A percentile compares a stretch with the other conserved stretches of the same genome.
phyloP scores from a whole-genome alignment of 1,140 invertebrate genomes.

The Aleiodes sp. region DNA sequence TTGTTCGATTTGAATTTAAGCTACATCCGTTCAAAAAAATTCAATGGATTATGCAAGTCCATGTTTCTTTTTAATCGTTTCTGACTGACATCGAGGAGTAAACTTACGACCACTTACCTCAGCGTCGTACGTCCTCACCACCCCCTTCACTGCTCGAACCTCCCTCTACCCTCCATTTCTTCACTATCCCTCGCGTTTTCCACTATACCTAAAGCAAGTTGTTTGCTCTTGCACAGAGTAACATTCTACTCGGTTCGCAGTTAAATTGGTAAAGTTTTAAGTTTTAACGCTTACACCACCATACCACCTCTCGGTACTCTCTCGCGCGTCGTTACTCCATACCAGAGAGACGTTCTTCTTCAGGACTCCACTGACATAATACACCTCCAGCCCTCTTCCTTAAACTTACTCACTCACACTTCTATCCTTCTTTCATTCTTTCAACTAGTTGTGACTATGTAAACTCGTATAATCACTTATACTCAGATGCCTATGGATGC shows the following conservation, averaged over 20 bases:
- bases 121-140: slow-evolving; percentile 9
- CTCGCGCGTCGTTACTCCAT: slow-evolving; percentile 14
- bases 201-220: slow-evolving; percentile 30
- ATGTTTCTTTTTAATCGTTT: slow-evolving; percentile 35
- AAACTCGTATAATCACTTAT: not conserved
- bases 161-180: slow-evolving; percentile 2
- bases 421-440: not conserved
- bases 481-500: too few species aligned
- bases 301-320: slow-evolving; percentile 11
- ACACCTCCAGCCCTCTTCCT: not conserved
- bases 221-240: slow-evolving; percentile 36
- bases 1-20: not conserved
- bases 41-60: not conserved
- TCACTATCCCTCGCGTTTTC: too few species aligned
- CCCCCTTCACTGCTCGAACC: not conserved
- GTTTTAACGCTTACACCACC: slow-evolving; percentile 39
- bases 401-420: not conserved
- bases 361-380: not conserved
- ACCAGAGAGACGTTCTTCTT: not conserved
- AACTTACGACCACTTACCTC: slow-evolving; percentile 40
- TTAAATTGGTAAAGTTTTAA: slow-evolving; percentile 44
- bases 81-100: slow-evolving; percentile 35
- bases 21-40: not conserved
- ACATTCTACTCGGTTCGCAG: slow-evolving; percentile 40
- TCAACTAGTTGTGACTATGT: not conserved